A percentile compares a stretch with the other conserved stretches of the same genome.
phyloP scores from a whole-genome alignment of 2,888 invertebrate species.

The Heliconius sara region DNA sequence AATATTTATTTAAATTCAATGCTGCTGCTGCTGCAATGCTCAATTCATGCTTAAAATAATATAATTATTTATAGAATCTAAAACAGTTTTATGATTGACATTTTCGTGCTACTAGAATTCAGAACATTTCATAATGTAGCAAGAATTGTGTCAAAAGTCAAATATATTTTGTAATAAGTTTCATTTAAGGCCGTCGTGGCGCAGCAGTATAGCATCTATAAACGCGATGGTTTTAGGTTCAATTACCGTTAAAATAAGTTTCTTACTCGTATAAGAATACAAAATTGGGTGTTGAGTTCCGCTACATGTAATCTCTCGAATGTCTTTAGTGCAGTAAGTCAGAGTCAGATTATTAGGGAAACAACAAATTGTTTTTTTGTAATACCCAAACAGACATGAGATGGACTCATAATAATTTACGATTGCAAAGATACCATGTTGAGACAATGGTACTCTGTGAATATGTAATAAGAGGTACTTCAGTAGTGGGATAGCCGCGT shows the following conservation, averaged over 20 bases:
- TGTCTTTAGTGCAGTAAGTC: not conserved
- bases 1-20: not conserved
- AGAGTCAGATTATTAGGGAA: not conserved
- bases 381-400: constrained; percentile 8
- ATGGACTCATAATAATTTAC: constrained; percentile 25
- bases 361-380: constrained; percentile 8
- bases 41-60: not conserved
- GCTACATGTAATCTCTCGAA: not conserved
- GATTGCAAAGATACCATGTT: constrained; percentile 24
- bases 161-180: not conserved
- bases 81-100: not conserved
- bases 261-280: not conserved
- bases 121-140: not conserved
- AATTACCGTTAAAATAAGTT: not conserved
- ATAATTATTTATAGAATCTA: not conserved
- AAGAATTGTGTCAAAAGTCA: not conserved
- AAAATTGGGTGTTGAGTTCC: not conserved
- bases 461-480: constrained; percentile 48
- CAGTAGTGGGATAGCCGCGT: constrained; percentile 32
- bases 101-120: not conserved
- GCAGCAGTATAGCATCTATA: not conserved
- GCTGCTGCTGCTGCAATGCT: not conserved
- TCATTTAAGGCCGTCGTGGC: not conserved
- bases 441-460: constrained; percentile 48
- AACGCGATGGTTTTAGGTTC: not conserved